Conservation (phyloP, 2,888 invertebrate species). For the Elgonia sp. region DNA sequence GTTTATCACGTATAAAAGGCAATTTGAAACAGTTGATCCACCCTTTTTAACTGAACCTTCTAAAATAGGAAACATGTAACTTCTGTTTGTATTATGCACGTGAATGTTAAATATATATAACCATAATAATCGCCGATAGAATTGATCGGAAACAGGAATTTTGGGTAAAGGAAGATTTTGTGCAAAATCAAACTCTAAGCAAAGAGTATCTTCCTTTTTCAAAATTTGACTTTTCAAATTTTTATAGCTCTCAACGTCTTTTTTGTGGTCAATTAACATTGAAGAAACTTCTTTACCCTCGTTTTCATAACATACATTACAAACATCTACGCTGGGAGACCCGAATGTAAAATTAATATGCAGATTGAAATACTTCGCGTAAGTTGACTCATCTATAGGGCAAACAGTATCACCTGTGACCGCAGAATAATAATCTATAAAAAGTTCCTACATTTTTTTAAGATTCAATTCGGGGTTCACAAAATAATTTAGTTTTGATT, state of each 20-base stretch:
- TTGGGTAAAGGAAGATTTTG: slow-evolving; percentile 59
- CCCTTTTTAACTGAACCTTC: slow-evolving; percentile 23
- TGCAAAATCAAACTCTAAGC: slow-evolving; percentile 56
- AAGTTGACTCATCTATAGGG: slow-evolving; percentile 44
- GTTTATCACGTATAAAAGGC: slow-evolving; percentile 11
- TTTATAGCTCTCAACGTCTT: slow-evolving; percentile 14
- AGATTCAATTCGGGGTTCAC: slow-evolving; percentile 40
- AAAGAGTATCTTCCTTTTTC: slow-evolving; percentile 28
- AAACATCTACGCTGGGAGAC: slow-evolving; percentile 40
- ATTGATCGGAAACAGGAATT: slow-evolving; percentile 31
- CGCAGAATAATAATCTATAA: slow-evolving; percentile 43
- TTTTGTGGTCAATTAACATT: slow-evolving; percentile 22
- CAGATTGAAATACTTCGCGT: slow-evolving; percentile 63
- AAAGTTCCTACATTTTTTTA: slow-evolving; percentile 28
- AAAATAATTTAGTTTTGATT: slow-evolving; percentile 55
- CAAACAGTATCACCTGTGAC: slow-evolving; percentile 19
- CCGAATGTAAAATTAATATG: slow-evolving; percentile 43
- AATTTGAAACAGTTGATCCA: slow-evolving; percentile 1
- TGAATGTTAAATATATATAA: slow-evolving; percentile 66
- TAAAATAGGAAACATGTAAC: slow-evolving; percentile 33
- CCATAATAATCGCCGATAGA: slow-evolving; percentile 60
- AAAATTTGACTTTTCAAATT: slow-evolving; percentile 37
- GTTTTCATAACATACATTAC: slow-evolving; percentile 34
- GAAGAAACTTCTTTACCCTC: slow-evolving; percentile 15
- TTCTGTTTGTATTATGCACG: slow-evolving; percentile 46